Evolutionary conservation across 2,888 invertebrate species (phyloP).

Genomic region (Omphaloscelis lunosa): DNA sequence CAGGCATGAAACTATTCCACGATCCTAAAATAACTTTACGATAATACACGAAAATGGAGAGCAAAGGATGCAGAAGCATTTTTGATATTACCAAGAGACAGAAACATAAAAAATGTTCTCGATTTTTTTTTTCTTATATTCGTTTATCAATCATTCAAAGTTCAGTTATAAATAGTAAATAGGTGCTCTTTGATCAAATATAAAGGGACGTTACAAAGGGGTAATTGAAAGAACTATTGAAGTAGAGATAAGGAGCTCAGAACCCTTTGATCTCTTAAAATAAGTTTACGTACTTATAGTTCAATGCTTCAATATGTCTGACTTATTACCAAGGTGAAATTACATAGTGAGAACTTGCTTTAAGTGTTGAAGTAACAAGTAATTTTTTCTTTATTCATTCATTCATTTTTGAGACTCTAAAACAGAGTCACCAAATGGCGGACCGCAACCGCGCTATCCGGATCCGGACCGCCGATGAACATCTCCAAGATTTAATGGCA

Average conservation of each 20-base stretch:
- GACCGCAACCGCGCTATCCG: too few species aligned
- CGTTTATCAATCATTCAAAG: constrained; percentile 19
- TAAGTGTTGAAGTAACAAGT: neutral
- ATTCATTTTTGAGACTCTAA: too few species aligned
- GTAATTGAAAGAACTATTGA: constrained; percentile 30
- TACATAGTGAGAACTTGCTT: neutral
- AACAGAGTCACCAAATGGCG: too few species aligned
- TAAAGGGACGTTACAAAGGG: constrained; percentile 29
- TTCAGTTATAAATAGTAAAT: constrained; percentile 33
- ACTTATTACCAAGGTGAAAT: neutral
- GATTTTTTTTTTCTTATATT: neutral
- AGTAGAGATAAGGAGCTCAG: constrained; percentile 28
- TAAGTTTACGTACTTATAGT: constrained; percentile 12
- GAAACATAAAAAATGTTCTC: neutral
- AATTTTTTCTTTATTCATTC: neutral
- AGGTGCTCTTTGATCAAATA: constrained; percentile 33
- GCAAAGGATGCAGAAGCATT: constrained; percentile 17
- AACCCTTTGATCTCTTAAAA: constrained; percentile 41
- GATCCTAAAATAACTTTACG: constrained; percentile 44
- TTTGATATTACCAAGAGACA: neutral
- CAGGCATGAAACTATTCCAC: constrained; percentile 20
- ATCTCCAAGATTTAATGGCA: too few species aligned
- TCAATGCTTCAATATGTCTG: neutral
- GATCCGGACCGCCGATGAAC: too few species aligned
- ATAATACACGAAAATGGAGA: neutral